These are phyloP conservation scores for Anguilla rostrata DNA, from an alignment of 2,113 vertebrate species.

Conservation along the genomic window DNA sequence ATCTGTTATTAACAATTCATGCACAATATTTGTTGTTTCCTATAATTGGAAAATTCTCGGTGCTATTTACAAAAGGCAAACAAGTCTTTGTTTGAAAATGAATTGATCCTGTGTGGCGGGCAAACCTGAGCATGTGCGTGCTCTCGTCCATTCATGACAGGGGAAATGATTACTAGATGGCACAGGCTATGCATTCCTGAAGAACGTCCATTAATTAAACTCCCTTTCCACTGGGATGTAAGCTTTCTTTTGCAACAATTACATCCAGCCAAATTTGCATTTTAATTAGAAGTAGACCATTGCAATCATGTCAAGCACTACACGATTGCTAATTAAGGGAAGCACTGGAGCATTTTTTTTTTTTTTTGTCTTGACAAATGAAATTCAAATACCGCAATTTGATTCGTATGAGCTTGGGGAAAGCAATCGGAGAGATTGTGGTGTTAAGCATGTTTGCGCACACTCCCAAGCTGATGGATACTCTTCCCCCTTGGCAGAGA, in stretches of 20 bases:
- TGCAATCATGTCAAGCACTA: conserved; percentile 52
- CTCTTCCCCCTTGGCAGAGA: neutral
- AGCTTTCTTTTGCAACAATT: conserved; percentile 50
- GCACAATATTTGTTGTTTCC: no score
- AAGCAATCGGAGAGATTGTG: neutral
- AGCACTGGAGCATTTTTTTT: conserved; percentile 49
- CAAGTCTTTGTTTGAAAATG: no score
- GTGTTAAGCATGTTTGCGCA: no score
- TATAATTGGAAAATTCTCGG: no score
- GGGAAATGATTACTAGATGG: neutral
- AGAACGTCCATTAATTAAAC: conserved; percentile 44
- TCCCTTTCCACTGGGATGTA: conserved; percentile 36
- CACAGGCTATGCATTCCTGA: conserved; percentile 31
- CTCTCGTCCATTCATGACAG: neutral
- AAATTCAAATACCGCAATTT: conserved; percentile 15
- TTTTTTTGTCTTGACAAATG: conserved; percentile 26
- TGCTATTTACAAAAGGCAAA: no score
- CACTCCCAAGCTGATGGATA: neutral
- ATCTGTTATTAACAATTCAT: no score
- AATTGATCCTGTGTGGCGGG: no score
- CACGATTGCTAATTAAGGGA: conserved; percentile 59
- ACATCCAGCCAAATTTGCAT: conserved; percentile 55
- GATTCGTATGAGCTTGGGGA: neutral
- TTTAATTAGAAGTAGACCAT: conserved; percentile 61
- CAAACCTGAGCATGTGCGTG: neutral